These are phyloP conservation scores for Propithecus perrieri DNA, from an alignment of 2,797 vertebrate species.

Conservation along the genomic window DNA sequence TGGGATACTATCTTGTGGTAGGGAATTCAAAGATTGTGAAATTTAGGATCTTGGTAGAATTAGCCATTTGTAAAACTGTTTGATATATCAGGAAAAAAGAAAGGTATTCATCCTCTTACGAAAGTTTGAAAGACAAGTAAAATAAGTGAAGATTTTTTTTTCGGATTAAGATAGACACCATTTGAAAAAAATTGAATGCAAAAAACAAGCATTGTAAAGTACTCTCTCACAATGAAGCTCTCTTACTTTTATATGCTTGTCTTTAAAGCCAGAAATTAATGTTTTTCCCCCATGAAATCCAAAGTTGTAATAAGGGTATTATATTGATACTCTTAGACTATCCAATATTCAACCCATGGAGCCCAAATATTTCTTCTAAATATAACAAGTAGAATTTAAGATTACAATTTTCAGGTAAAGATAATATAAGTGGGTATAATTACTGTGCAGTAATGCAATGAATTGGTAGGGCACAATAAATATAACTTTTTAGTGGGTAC, in stretches of 20 bases:
- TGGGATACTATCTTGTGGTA: not conserved
- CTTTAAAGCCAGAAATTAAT: not conserved
- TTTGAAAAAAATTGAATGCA: not conserved
- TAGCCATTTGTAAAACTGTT: not conserved
- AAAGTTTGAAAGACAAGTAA: constrained; percentile 23
- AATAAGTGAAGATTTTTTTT: not conserved
- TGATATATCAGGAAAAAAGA: not conserved
- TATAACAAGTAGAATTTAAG: not conserved
- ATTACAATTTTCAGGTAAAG: not conserved
- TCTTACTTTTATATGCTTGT: not conserved
- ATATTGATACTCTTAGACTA: not conserved
- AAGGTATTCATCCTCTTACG: not conserved
- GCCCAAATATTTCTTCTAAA: constrained; percentile 1
- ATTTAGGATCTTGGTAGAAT: not conserved
- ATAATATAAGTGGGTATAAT: not conserved
- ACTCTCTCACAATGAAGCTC: not conserved
- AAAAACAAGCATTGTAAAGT: not conserved
- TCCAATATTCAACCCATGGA: not conserved
- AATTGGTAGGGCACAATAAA: not conserved
- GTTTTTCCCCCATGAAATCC: not conserved
- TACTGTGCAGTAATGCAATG: not conserved
- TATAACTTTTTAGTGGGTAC: not conserved
- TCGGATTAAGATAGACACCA: not conserved
- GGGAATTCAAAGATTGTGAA: not conserved
- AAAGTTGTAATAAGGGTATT: constrained; percentile 11